A percentile compares a stretch with the other conserved stretches of the same genome.
Conservation (phyloP, 2,113 vertebrate genomes). For the Tachysurus fulvidraco region DNA sequence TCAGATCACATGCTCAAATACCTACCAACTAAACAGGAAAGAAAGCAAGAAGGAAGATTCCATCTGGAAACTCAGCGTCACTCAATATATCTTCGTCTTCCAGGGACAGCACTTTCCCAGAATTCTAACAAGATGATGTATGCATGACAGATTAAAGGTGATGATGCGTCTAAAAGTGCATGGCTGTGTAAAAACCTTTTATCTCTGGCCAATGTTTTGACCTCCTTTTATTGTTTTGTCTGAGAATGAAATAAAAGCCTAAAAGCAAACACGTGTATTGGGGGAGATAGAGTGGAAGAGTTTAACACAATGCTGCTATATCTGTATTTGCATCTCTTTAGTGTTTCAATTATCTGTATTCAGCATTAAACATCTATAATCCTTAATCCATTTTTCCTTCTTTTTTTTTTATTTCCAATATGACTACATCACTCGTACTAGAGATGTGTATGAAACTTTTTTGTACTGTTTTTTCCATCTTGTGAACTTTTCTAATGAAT, state of each 20-base stretch:
- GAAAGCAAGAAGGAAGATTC: background rate
- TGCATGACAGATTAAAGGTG: background rate
- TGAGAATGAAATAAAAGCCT: conserved; percentile 1
- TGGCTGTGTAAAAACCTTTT: background rate
- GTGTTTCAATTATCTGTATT: background rate
- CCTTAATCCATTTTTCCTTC: background rate
- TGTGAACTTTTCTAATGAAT: background rate
- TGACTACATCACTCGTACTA: background rate
- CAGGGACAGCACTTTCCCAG: background rate
- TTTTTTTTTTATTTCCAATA: background rate
- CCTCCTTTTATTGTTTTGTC: conserved; percentile 33
- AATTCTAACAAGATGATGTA: background rate
- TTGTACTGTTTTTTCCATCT: background rate
- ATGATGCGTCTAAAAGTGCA: conserved; percentile 1
- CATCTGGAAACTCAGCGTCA: background rate
- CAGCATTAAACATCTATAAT: background rate
- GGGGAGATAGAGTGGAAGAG: background rate
- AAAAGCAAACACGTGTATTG: background rate
- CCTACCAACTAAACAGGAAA: conserved; percentile 6
- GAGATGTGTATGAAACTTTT: background rate
- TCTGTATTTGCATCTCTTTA: background rate
- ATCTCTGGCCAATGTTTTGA: conserved; percentile 9
- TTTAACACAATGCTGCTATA: background rate
- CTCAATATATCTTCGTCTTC: conserved; percentile 16
- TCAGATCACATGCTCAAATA: conserved; percentile 14